These are phyloP conservation scores for Catharus bicknelli DNA, from an alignment of 2,113 vertebrate genomes.

Conservation along the genomic window DNA sequence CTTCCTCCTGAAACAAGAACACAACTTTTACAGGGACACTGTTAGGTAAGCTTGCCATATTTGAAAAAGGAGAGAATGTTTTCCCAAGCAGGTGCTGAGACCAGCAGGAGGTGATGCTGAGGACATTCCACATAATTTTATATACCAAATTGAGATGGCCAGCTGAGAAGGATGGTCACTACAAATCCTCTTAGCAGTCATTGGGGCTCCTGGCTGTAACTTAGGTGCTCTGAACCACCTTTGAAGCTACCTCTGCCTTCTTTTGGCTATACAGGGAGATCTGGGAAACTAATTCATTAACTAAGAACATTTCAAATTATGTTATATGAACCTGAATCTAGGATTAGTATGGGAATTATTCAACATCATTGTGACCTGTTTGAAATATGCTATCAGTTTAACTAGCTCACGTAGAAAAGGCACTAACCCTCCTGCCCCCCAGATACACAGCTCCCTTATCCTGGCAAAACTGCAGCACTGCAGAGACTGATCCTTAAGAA, in stretches of 20 bases:
- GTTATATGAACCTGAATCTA: background rate
- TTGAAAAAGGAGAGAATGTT: background rate
- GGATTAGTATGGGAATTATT: background rate
- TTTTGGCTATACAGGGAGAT: background rate
- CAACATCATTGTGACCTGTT: background rate
- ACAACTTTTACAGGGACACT: accelerated
- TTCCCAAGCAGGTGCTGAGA: background rate
- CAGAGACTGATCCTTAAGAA: background rate
- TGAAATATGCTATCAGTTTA: background rate
- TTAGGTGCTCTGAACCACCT: background rate
- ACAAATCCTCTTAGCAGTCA: background rate
- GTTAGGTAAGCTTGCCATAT: background rate
- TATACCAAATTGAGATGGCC: background rate
- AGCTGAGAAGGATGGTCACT: background rate
- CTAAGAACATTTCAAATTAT: background rate
- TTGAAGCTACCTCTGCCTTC: background rate
- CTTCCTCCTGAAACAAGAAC: slow-evolving; percentile 2
- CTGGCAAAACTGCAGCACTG: background rate
- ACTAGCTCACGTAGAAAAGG: background rate
- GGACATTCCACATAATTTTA: background rate
- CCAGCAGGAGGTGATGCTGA: background rate
- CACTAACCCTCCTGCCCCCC: background rate
- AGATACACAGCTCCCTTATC: background rate
- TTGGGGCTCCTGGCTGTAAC: background rate
- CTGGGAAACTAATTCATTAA: background rate